phyloP scores from a whole-genome alignment of 1,140 invertebrate species.

The Orchestia grillus region DNA sequence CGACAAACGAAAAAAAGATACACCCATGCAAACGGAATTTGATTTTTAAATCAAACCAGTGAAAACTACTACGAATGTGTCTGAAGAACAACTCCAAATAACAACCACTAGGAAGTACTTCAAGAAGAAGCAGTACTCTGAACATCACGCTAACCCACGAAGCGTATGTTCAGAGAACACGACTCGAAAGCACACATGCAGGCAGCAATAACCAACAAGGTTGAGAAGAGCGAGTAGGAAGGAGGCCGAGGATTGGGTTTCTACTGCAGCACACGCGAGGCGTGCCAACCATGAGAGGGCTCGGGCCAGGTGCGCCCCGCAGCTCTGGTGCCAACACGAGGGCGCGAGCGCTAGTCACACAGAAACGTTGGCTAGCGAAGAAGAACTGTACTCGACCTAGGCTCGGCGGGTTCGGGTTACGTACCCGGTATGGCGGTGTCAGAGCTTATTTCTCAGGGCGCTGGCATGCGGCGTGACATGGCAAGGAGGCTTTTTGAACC shows the following conservation, averaged over 20 bases:
- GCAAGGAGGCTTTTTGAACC: background rate
- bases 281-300: background rate
- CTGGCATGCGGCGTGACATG: background rate
- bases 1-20: background rate
- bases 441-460: background rate
- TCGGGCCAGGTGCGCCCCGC: background rate
- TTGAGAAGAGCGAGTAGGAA: background rate
- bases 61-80: background rate
- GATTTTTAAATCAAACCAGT: background rate
- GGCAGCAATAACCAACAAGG: background rate
- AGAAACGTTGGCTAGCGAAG: background rate
- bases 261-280: background rate
- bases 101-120: background rate
- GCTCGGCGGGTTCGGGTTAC: background rate
- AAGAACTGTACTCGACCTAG: background rate
- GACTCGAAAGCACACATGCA: background rate
- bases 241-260: background rate
- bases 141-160: too few species aligned
- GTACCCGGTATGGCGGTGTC: background rate
- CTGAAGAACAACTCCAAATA: background rate
- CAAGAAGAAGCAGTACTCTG: background rate
- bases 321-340: background rate
- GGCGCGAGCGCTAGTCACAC: background rate
- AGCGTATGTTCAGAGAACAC: background rate
- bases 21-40: background rate